These are phyloP conservation scores for Papilio helenus DNA, from an alignment of 1,140 invertebrate genomes.

Conservation along the genomic window DNA sequence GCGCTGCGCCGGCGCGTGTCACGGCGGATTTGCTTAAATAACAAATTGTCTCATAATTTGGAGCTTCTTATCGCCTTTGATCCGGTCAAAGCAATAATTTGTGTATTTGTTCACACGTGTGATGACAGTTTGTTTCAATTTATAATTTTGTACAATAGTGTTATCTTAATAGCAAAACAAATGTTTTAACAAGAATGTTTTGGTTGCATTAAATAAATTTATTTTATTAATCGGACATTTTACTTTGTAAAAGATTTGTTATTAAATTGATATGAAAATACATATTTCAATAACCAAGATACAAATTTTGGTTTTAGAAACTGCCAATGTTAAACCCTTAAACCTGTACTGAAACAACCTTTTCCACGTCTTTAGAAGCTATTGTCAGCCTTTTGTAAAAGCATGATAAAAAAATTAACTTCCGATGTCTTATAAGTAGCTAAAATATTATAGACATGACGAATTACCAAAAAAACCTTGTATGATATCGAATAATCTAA, in stretches of 20 bases:
- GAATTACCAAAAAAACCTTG: not conserved
- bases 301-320: no score
- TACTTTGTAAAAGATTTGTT: not conserved
- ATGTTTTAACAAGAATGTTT: not conserved
- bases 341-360: no score
- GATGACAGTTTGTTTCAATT: not conserved
- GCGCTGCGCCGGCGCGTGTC: not conserved
- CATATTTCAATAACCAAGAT: no score
- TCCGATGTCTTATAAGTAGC: not conserved
- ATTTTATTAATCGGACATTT: not conserved
- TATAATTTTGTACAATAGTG: not conserved
- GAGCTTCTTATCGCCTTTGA: not conserved
- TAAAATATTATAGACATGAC: not conserved
- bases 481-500: not conserved
- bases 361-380: no score
- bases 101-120: not conserved
- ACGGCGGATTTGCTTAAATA: conserved; percentile 9
- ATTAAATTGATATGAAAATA: no score
- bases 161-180: not conserved
- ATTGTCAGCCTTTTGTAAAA: no score
- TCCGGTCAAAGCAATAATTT: not conserved
- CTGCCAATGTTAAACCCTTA: no score
- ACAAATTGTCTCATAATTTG: conserved; percentile 12
- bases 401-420: no score
- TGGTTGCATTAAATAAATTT: not conserved